Evolutionary conservation across 2,797 vertebrate genomes (phyloP).

Genomic region (Adrianichthys oophorus): DNA sequence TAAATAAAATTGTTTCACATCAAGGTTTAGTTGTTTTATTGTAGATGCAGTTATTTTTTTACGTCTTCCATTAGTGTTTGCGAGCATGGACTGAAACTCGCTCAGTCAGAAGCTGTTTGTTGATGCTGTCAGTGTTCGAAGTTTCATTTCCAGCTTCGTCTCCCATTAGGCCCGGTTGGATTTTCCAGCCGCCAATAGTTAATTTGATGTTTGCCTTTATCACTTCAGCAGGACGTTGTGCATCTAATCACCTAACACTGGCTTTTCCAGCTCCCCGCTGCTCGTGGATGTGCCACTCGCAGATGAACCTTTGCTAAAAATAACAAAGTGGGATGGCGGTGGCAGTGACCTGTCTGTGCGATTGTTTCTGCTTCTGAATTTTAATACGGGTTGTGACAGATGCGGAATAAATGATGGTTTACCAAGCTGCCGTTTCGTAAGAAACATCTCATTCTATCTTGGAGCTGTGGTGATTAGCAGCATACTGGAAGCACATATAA

Average conservation of each 20-base stretch:
- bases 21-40: too few relatives aligned
- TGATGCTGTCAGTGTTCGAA: constrained; percentile 29
- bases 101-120: constrained; percentile 4
- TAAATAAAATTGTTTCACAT: too few relatives aligned
- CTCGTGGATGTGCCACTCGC: constrained; percentile 31
- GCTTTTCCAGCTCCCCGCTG: constrained; percentile 40
- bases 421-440: constrained; percentile 11
- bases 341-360: constrained; percentile 54
- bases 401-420: constrained; percentile 33
- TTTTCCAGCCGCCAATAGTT: constrained; percentile 61
- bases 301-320: constrained; percentile 67
- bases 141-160: constrained; percentile 24
- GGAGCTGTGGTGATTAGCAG: too few relatives aligned
- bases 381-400: constrained; percentile 35
- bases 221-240: constrained; percentile 31
- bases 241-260: constrained; percentile 52
- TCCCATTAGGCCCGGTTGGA: constrained; percentile 44
- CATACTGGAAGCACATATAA: too few relatives aligned
- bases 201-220: constrained; percentile 60
- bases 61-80: not conserved
- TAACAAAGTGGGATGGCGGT: constrained; percentile 55
- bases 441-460: not conserved
- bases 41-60: too few relatives aligned
- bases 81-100: not conserved
- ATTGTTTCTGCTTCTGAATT: constrained; percentile 52